A percentile compares a stretch with the other conserved stretches of the same genome.
Conservation (phyloP, 2,797 vertebrate species). For the Tragopan temminckii region DNA sequence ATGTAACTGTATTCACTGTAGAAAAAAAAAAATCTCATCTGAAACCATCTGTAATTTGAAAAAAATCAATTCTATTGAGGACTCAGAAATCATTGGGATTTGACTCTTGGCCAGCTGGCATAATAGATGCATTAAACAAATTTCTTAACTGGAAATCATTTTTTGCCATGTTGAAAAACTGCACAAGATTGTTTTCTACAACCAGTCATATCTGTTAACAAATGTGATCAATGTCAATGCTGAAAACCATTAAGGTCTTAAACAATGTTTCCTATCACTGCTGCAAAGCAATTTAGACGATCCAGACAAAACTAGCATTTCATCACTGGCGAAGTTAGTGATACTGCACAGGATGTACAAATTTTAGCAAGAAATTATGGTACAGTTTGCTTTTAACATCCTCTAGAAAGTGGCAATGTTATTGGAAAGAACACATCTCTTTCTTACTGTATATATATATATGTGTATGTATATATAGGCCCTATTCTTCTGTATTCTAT, state of each 20-base stretch:
- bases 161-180: background rate
- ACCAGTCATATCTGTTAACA: background rate
- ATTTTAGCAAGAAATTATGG: constrained; percentile 20
- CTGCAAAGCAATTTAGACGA: background rate
- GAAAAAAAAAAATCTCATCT: background rate
- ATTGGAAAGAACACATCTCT: background rate
- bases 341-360: background rate
- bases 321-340: constrained; percentile 1
- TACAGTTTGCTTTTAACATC: background rate
- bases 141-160: background rate
- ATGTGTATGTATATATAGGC: too few species aligned
- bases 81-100: background rate
- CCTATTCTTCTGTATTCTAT: background rate
- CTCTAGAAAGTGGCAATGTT: background rate
- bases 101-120: background rate
- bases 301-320: background rate
- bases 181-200: background rate
- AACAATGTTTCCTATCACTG: background rate
- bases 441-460: background rate
- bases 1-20: background rate
- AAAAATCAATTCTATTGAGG: background rate
- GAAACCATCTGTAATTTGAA: background rate
- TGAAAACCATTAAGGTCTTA: background rate
- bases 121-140: background rate
- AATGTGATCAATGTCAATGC: background rate